Evolutionary conservation across 1,140 invertebrate genomes (phyloP), one percentile per base, ranked within the genome.

Genomic region (Caenorhabditis tropicalis): DNA sequence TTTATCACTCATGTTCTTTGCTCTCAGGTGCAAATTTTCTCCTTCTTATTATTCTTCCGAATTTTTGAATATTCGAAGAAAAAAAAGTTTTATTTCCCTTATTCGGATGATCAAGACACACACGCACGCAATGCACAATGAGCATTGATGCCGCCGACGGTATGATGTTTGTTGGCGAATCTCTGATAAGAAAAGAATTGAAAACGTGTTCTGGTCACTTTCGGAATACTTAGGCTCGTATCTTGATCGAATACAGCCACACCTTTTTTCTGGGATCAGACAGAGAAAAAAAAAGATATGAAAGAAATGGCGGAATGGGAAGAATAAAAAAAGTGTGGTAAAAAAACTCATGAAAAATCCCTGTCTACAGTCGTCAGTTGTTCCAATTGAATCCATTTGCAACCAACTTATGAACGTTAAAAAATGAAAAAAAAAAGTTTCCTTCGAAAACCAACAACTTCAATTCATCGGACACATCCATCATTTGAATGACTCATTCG

Each of bases 181-280:
- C n/a, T 7, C 4, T 56, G 53, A 56, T 56, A 56, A 27, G 49
- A 27, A 1, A 36, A 65, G 33, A 10, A 65, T 65, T 33, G 31
- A 65, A 36, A 65, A 65, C 58, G 58, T 65, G 58, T 65, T 65
- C 36, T 31, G 58, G 58, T 65, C 58, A 65, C 58, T 65, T 65
- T 65, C 31, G 29, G 58, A 65, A 65, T 31, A 21, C 29, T 65
- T 33, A 19, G 58, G 36, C 36, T 65, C 58, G 16, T 21, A 65
- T 65, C 58, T n/a, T 33, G 58, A 65, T 33, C 36, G 31, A 65
- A 65, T 65, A 1, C 29, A 65, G 29, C 58, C 58, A 65, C 58
- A 31, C 58, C 16, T 36, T 65, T 60, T 65, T 65, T n/a, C 15
- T 29, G 29, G 16, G 24, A 29, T 65, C 19, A 16, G 24, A 29